Evolutionary conservation across 2,888 invertebrate genomes (phyloP), one percentile per base, ranked within the genome.

Genomic region (Euplagia quadripunctaria): DNA sequence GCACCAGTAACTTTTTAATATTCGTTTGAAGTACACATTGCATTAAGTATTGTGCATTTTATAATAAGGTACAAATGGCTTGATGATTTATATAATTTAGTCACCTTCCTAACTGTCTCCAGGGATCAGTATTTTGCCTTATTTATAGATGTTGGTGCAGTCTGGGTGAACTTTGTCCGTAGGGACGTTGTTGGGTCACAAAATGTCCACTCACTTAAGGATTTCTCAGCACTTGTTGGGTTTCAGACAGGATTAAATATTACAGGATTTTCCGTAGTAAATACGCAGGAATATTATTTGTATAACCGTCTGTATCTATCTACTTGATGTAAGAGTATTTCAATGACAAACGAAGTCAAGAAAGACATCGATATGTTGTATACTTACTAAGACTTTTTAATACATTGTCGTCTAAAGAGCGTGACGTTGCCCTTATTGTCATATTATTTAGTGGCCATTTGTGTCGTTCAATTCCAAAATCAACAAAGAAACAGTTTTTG

Each of bases 401-500:
- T 20, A 20, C 58, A 58, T 58, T 58, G 58, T 58, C 11, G 3
- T 55, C 5, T 1, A 58, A 14, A 14, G n/a, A 41, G 31, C 42
- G 6, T 58, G n/a, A 55, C 20, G 4, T 67, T 8, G 41, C 17
- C 67, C 41, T 41, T 67, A 41, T 51, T 67, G 67, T 20, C 16
- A 31, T 51, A 51, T 51, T 49, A 64, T 43, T 65, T 46, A 11
- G 16, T 51, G 4, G 17, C 3, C 17, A 67, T 41, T 51, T 31
- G 7, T 51, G 41, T 67, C 16, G 16, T 41, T 16, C 9, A 51
- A 51, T 31, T 67, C 11, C 2, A 51, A 68, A n/a, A 42, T 52
- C 1, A n/a, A 55, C 68, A 69, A 63, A 41, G 20, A 31, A 63
- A 42, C 64, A 41, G 46, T 49, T 68, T 68, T 55, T 20, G 64